Base-by-base conservation (phyloP, 2,113 vertebrate genomes). In the Lagopus leucura region DNA sequence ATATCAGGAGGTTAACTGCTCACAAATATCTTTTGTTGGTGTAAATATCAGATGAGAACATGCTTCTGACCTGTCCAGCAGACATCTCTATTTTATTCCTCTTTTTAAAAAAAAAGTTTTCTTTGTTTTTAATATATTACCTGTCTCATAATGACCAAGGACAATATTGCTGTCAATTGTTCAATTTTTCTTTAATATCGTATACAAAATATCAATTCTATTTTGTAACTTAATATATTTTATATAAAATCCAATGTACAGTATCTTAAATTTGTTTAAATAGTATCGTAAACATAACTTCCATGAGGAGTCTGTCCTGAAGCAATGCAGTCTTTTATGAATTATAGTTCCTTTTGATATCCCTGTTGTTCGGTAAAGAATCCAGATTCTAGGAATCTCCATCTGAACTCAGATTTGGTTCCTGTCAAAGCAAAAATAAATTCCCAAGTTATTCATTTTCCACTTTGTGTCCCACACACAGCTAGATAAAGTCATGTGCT, bases 261-360 rank as follows among this genome's bases (percentile, higher is more conserved):
- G 79, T 92, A 94, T 93, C 64, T 96, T 97, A 95, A 88, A 85
- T 94, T 97, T 97, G 92, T 93, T 98, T 97, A 98, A 98, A 98
- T 98, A 98, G 79, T 94, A 64, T 80, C 96, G 96, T 77, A 90
- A 96, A 96, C 55, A 64, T 69, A 52, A 24, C 34, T 97, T 97
- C 93, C 55, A 77, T 74, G 57, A 97, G 43, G 42, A 94, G 74
- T 94, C 77, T 32, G 88, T 93, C 87, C 82, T 94, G 74, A 81
- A 77, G 36, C 69, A 82, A 64, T 36, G 30, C 69, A 92, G 73
- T 88, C 88, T 74, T 84, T 80, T 81, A 7, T 88, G 84, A 88
- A 42, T 93, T 80, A 61, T 47, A 81, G 79, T 96, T 96, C 42
- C 45, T 81, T 92, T 96, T 86, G 15, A 61, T 72, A 78, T 92